These are phyloP conservation scores for Drosophila fuyamai DNA, from an alignment of 1,140 invertebrate genomes.

Conservation along the genomic window DNA sequence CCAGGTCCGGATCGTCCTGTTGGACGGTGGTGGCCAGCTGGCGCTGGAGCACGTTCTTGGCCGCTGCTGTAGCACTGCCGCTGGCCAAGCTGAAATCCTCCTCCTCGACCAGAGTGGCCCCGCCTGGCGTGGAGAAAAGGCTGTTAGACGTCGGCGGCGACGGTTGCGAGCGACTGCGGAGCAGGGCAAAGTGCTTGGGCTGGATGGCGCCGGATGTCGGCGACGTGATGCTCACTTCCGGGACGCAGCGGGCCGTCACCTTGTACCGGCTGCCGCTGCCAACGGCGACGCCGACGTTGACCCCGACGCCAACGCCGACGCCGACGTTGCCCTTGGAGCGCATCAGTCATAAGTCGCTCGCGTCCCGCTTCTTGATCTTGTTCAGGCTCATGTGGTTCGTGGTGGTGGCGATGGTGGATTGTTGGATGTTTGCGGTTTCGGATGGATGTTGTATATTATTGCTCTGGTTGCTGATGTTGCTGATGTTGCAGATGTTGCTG, in stretches of 20 bases:
- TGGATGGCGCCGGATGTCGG: conserved; percentile 67
- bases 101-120: conserved; percentile 80
- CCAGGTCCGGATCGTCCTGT: conserved; percentile 55
- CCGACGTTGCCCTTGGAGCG: conserved; percentile 70
- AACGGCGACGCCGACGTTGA: conserved; percentile 62
- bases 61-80: conserved; percentile 45
- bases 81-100: conserved; percentile 80
- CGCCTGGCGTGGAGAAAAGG: conserved; percentile 81
- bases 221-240: conserved; percentile 83
- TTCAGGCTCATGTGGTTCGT: conserved; percentile 81
- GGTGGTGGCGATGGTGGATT: conserved; percentile 62
- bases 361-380: conserved; percentile 84
- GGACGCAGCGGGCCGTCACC: conserved; percentile 83
- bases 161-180: conserved; percentile 72
- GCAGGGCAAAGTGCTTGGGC: conserved; percentile 72
- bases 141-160: conserved; percentile 75
- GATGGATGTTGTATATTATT: conserved; percentile 27
- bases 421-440: conserved; percentile 45
- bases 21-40: conserved; percentile 67
- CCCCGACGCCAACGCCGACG: conserved; percentile 25
- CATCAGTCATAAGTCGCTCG: conserved; percentile 84
- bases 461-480: conserved; percentile 37
- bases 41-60: conserved; percentile 73
- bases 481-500: conserved; percentile 43
- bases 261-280: conserved; percentile 81